These are phyloP conservation scores for Polyergus mexicanus DNA, from an alignment of 1,140 invertebrate species.

Conservation along the genomic window DNA sequence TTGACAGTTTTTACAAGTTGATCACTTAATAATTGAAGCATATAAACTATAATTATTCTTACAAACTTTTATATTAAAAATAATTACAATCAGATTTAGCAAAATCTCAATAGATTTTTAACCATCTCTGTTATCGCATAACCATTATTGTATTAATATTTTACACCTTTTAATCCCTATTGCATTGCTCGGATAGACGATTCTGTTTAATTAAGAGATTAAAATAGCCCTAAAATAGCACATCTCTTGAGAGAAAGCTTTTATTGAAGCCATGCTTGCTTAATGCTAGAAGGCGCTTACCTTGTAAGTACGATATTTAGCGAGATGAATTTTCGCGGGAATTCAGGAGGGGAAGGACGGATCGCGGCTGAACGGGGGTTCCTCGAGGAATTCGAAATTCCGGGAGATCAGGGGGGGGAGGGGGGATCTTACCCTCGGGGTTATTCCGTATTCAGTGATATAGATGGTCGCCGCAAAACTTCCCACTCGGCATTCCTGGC, in stretches of 20 bases:
- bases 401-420: slow-evolving; percentile 74
- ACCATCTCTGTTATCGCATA: too few species aligned
- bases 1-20: background rate
- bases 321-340: slow-evolving; percentile 72
- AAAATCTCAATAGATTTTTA: background rate
- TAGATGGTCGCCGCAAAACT: slow-evolving; percentile 78
- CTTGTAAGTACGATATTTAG: slow-evolving; percentile 64
- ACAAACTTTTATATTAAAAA: background rate
- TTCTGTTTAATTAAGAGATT: slow-evolving; percentile 14
- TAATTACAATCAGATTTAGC: background rate
- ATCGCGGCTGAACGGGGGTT: slow-evolving; percentile 53
- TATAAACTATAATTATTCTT: slow-evolving; percentile 27
- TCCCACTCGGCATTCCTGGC: slow-evolving; percentile 81
- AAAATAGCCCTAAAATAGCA: background rate
- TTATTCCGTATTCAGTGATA: slow-evolving; percentile 83
- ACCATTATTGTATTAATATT: background rate
- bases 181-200: background rate
- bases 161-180: background rate
- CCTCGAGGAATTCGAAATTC: slow-evolving; percentile 80
- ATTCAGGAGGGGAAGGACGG: slow-evolving; percentile 36
- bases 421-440: slow-evolving; percentile 74
- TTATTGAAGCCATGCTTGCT: background rate
- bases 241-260: background rate
- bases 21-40: background rate
- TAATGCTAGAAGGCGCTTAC: background rate